Conservation (phyloP, 2,888 invertebrate genomes). For the Acanthoscelides obtectus region DNA sequence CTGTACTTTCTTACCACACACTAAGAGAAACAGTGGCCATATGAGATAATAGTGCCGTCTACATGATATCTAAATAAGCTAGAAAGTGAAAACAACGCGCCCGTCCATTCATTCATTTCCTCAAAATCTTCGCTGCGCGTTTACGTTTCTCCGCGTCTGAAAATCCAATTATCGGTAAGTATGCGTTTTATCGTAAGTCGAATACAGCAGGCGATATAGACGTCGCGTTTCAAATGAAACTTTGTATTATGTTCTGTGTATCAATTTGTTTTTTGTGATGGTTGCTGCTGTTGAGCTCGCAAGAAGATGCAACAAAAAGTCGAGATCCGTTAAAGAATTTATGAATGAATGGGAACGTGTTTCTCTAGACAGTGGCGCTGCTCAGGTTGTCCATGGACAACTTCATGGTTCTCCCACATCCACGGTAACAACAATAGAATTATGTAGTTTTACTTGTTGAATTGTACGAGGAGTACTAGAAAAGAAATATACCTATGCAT, state of each 20-base stretch:
- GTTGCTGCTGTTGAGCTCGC: neutral
- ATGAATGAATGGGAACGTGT: conserved; percentile 20
- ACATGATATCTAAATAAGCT: neutral
- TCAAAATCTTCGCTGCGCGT: neutral
- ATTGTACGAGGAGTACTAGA: too few species aligned
- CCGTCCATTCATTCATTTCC: neutral
- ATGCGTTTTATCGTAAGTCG: neutral
- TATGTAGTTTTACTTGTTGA: too few species aligned
- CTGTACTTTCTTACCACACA: too few species aligned
- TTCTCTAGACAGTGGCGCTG: neutral
- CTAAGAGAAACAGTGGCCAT: too few species aligned
- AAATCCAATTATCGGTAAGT: neutral
- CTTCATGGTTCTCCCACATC: neutral
- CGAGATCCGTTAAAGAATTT: conserved; percentile 25
- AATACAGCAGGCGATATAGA: neutral
- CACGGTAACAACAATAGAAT: too few species aligned
- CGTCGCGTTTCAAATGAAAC: neutral
- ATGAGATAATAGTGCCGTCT: too few species aligned
- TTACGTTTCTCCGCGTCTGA: neutral
- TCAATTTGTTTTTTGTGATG: neutral
- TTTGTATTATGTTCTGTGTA: neutral
- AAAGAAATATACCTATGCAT: too few species aligned
- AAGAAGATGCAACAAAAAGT: conserved; percentile 21
- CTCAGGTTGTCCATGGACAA: neutral
- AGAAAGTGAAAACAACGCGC: neutral